Percentiles rank a stretch among this genome's conserved stretches.
Conservation (phyloP, 1,140 invertebrate species). For the Babylonia areolata region DNA sequence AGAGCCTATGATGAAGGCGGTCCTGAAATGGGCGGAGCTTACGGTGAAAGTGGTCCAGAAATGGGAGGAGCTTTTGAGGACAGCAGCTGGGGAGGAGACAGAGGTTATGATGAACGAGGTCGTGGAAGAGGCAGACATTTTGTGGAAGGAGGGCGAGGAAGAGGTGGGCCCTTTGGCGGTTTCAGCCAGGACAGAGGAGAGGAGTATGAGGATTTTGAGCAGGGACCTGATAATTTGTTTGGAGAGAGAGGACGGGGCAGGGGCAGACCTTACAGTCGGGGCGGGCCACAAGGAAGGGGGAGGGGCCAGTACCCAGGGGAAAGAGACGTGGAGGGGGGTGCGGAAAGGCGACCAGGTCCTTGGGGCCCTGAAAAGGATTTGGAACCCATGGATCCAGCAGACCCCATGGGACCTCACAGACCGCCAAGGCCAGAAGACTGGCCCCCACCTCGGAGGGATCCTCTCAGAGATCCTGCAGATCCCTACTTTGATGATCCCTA, state of each 20-base stretch:
- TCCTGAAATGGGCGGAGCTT: background rate
- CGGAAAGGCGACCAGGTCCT: constrained; percentile 26
- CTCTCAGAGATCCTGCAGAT: background rate
- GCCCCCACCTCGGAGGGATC: background rate
- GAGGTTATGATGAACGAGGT: background rate
- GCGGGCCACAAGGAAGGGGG: constrained; percentile 18
- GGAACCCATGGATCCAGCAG: background rate
- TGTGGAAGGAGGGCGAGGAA: constrained; percentile 11
- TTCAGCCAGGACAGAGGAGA: background rate
- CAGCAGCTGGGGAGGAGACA: constrained; percentile 16
- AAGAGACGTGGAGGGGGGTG: constrained; percentile 11
- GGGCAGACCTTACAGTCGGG: background rate
- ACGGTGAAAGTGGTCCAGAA: background rate
- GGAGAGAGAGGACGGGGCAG: background rate
- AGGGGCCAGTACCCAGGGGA: constrained; percentile 11
- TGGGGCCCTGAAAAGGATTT: constrained; percentile 27
- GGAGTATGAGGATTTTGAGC: constrained; percentile 2
- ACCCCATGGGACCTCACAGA: constrained; percentile 6
- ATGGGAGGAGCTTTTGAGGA: background rate
- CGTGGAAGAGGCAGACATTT: background rate
- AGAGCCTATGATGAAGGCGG: background rate
- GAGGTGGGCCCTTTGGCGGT: constrained; percentile 23
- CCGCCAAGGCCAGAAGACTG: constrained; percentile 35
- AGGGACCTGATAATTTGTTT: background rate
- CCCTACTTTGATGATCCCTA: constrained; percentile 23